Base-by-base conservation (phyloP, 2,113 vertebrate species). In the Stercorarius parasiticus region DNA sequence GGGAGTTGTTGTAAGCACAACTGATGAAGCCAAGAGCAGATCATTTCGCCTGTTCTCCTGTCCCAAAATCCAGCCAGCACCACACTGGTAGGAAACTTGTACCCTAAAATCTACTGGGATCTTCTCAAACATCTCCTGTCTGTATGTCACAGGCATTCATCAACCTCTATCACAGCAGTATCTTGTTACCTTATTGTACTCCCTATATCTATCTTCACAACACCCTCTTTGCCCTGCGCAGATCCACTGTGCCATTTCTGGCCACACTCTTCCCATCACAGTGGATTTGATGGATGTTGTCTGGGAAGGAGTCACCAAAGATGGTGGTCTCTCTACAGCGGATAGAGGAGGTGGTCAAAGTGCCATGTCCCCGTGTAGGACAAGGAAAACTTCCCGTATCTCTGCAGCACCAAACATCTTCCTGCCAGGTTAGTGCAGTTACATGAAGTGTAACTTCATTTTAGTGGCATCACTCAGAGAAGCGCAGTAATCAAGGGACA, bases 251-350 rank as follows among this genome's bases (percentile, higher is more conserved):
- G 23, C 47, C 22, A 11, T 19, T 5, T 19, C 45, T 52, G 61
- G 29, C 47, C 52, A 40, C 4, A 0, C 11, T 19, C n/a, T 62
- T 67, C 30, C 42, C 26, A 3, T 45, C 53, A 11, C 0, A 1
- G 15, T 23, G 36, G 2, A 5, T 30, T 1, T 59, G 78, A 6
- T 34, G 45, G 23, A 21, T 0, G 0, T 2, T 38, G 34, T 13
- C 40, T 49, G 42, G 30, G 42, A 19, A 15, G 29, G 40, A 56
- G 43, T 2, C 61, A 13, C 5, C 3, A 4, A 10, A n/a, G 32
- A 23, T 18, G 27, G 26, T 0, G 1, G 34, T 18, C 7, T 66
- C 29, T 50, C 23, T 29, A 3, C 4, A 7, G 34, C 0, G 40
- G 9, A 45, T 22, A 76, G 14, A 32, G 43, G 10, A 88, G 38